These are phyloP conservation scores for Sylvicapra grimmia DNA, from an alignment of 2,113 vertebrate genomes.

Conservation along the genomic window DNA sequence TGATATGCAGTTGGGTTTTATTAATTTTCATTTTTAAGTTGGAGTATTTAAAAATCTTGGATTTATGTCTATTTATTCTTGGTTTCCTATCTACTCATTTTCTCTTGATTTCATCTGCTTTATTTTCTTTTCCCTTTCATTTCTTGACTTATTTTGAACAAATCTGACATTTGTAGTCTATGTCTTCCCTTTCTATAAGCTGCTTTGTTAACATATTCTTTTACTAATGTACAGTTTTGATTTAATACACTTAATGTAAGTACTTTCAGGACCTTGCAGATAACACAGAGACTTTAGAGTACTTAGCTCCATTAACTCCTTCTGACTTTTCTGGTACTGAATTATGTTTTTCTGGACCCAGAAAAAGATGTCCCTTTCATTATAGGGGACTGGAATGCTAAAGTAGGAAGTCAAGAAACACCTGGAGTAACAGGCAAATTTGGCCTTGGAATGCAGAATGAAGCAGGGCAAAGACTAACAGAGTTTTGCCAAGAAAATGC, in stretches of 20 bases:
- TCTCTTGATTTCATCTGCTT: neutral
- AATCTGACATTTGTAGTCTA: neutral
- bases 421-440: too few species aligned
- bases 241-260: neutral
- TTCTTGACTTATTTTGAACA: slow-evolving; percentile 14
- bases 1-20: neutral
- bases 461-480: too few species aligned
- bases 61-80: neutral
- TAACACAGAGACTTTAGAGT: neutral
- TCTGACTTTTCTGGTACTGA: neutral
- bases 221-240: neutral
- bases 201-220: neutral
- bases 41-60: neutral
- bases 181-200: neutral
- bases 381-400: too few species aligned
- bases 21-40: slow-evolving; percentile 2
- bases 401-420: too few species aligned
- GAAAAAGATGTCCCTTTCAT: too few species aligned
- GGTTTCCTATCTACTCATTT: neutral
- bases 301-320: neutral
- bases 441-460: too few species aligned
- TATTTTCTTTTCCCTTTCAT: neutral
- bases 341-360: neutral
- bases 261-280: neutral
- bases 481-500: too few species aligned